A percentile compares a stretch with the other conserved stretches of the same genome.
These are phyloP conservation scores for Eristalinus sepulchralis DNA, from an alignment of 2,888 invertebrate genomes.

Conservation along the genomic window DNA sequence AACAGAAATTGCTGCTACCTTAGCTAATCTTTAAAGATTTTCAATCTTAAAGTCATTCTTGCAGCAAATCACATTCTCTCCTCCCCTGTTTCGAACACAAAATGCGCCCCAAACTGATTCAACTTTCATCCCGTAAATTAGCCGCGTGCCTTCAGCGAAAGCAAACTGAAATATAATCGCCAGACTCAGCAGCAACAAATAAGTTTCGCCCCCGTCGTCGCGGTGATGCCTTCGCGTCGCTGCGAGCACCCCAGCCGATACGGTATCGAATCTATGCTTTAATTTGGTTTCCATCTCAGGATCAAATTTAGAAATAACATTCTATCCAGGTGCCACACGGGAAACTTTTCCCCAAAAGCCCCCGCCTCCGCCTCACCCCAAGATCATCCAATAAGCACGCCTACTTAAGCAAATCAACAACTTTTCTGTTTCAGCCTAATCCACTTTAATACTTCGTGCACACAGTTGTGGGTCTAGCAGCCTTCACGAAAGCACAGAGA, in stretches of 20 bases:
- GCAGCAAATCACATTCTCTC: not conserved
- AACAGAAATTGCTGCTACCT: too few relatives aligned
- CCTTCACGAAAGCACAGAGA: not conserved
- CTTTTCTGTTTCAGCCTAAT: constrained; percentile 55
- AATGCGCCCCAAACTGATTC: not conserved
- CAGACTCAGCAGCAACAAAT: not conserved
- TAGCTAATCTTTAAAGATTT: too few relatives aligned
- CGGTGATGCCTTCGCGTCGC: not conserved
- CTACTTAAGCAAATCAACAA: constrained; percentile 62
- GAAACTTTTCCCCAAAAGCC: constrained; percentile 26
- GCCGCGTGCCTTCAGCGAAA: not conserved
- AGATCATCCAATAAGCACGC: constrained; percentile 47
- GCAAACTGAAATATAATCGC: not conserved
- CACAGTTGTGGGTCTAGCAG: constrained; percentile 23
- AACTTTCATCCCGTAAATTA: not conserved
- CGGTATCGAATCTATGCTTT: constrained; percentile 17
- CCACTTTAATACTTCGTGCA: constrained; percentile 65
- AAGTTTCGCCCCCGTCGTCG: not conserved
- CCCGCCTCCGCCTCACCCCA: not conserved
- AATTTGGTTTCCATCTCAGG: constrained; percentile 40
- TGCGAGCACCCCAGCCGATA: not conserved
- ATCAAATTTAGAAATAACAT: constrained; percentile 63
- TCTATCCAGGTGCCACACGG: constrained; percentile 56
- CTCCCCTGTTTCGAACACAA: not conserved
- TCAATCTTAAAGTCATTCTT: not conserved